Conservation (phyloP, 2,888 invertebrate genomes). For the Mactromeris polynyma region DNA sequence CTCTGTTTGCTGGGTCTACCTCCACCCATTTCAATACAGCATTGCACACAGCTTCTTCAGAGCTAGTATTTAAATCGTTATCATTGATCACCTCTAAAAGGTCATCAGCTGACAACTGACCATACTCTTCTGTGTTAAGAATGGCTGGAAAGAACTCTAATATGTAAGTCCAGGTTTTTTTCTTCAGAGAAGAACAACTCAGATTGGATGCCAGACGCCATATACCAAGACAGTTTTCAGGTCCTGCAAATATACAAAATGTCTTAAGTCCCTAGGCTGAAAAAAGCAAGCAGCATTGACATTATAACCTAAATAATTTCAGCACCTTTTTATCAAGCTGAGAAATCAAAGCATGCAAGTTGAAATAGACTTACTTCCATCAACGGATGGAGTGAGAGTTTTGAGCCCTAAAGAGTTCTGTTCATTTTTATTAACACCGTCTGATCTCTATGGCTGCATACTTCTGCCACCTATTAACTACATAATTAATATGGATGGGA, state of each 20-base stretch:
- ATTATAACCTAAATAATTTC: background rate
- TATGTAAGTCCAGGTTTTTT: constrained; percentile 91
- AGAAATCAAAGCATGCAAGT: background rate
- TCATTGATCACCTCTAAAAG: constrained; percentile 92
- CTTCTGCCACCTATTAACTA: too few species aligned
- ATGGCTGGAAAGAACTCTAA: constrained; percentile 87
- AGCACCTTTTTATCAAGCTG: background rate
- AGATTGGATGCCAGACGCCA: constrained; percentile 93
- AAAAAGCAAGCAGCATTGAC: too few species aligned
- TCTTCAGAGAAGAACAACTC: constrained; percentile 91
- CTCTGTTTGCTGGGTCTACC: constrained; percentile 88
- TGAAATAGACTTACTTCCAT: too few species aligned
- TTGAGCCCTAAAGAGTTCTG: too few species aligned
- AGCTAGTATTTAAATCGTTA: constrained; percentile 95
- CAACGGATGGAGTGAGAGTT: too few species aligned
- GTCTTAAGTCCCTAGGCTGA: too few species aligned
- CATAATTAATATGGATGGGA: too few species aligned
- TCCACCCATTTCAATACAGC: constrained; percentile 91
- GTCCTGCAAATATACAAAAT: constrained; percentile 85
- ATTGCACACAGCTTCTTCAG: constrained; percentile 93
- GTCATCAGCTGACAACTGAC: constrained; percentile 91
- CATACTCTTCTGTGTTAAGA: constrained; percentile 73
- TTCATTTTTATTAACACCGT: too few species aligned
- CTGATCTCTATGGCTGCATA: too few species aligned
- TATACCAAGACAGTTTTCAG: constrained; percentile 94